These are phyloP conservation scores for Potorous gilbertii DNA, from an alignment of 2,797 vertebrate genomes.

Conservation along the genomic window DNA sequence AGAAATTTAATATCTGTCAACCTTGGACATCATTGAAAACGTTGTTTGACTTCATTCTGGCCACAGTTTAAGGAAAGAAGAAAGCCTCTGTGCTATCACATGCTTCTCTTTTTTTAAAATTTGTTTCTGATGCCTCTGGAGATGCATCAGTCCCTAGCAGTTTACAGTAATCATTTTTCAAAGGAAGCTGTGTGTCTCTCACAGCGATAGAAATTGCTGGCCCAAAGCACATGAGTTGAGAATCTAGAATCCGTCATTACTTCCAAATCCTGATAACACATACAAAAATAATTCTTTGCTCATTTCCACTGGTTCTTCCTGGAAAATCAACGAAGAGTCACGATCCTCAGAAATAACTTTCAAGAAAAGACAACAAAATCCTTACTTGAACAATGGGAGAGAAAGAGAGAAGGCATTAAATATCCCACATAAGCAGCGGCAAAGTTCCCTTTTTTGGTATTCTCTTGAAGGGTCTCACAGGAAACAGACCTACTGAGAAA, in stretches of 20 bases:
- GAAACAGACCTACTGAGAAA: neutral
- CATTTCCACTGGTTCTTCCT: neutral
- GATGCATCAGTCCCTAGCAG: neutral
- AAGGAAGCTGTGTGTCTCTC: neutral
- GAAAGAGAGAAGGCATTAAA: too few relatives aligned
- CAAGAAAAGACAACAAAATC: neutral
- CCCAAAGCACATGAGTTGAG: neutral
- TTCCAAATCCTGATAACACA: neutral
- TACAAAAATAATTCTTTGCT: neutral
- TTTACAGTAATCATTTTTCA: neutral
- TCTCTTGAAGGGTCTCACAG: neutral
- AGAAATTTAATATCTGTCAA: neutral
- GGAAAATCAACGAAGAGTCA: neutral
- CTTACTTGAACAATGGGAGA: neutral
- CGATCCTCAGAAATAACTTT: neutral
- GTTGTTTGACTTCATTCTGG: neutral
- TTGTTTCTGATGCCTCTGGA: neutral
- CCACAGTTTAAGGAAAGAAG: neutral
- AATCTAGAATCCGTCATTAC: neutral
- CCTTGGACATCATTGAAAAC: neutral
- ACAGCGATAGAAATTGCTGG: neutral
- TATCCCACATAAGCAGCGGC: accelerated
- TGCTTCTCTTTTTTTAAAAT: neutral
- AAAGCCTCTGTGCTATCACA: neutral
- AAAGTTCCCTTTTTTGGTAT: accelerated